Conservation (phyloP, 2,797 vertebrate genomes). For the Sardinella longiceps region DNA sequence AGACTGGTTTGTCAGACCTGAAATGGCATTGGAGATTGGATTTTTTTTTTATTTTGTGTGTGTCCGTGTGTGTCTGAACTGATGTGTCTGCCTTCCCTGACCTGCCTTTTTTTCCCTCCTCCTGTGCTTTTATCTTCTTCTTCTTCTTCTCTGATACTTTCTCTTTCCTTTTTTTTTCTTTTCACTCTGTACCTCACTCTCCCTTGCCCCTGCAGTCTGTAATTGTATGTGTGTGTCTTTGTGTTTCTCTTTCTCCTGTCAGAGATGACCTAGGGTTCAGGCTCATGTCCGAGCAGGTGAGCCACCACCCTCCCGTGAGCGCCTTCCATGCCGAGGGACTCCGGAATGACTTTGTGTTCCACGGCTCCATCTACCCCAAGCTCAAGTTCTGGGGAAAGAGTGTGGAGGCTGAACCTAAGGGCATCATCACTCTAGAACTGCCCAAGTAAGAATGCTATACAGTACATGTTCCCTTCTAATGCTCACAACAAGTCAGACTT, state of each 20-base stretch:
- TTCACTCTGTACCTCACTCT: background rate
- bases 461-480: background rate
- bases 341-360: conserved; percentile 92
- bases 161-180: background rate
- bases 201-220: background rate
- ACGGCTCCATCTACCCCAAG: conserved; percentile 97
- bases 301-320: conserved; percentile 97
- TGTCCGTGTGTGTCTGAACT: background rate
- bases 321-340: conserved; percentile 96
- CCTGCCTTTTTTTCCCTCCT: background rate
- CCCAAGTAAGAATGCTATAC: conserved; percentile 83
- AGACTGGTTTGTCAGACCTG: background rate
- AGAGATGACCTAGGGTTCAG: conserved; percentile 97
- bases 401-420: conserved; percentile 97
- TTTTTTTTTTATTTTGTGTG: background rate
- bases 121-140: background rate
- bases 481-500: background rate
- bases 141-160: background rate
- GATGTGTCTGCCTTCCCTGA: background rate
- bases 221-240: too few species aligned
- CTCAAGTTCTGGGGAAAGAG: conserved; percentile 99
- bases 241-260: conserved; percentile 26
- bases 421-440: conserved; percentile 94
- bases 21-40: background rate
- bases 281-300: conserved; percentile 97